phyloP scores from a whole-genome alignment of 1,140 invertebrate genomes.

The Pissodes strobi region DNA sequence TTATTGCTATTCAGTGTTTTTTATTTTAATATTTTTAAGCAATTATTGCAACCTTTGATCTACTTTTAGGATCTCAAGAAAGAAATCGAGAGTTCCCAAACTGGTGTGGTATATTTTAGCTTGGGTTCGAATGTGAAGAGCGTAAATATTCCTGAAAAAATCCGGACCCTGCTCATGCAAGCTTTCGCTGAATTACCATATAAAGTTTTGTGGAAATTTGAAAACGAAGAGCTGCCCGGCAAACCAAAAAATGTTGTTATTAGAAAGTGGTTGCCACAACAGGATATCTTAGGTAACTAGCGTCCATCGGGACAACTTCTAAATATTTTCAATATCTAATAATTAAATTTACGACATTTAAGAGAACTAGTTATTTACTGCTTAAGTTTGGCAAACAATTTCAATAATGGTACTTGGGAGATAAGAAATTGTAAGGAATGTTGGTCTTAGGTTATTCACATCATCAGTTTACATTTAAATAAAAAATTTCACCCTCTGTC shows the following conservation, averaged over 20 bases:
- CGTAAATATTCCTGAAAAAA: slow-evolving; percentile 51
- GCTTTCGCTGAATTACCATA: slow-evolving; percentile 58
- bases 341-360: too few species aligned
- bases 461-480: too few species aligned
- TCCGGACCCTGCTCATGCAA: slow-evolving; percentile 52
- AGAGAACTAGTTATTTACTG: too few species aligned
- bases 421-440: too few species aligned
- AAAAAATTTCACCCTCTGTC: too few species aligned
- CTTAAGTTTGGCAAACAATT: too few species aligned
- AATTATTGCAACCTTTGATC: background rate
- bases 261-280: too few species aligned
- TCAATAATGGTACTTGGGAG: too few species aligned
- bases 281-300: slow-evolving; percentile 71
- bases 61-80: slow-evolving; percentile 16
- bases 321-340: too few species aligned
- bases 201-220: slow-evolving; percentile 60
- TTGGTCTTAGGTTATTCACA: too few species aligned
- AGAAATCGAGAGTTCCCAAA: slow-evolving; percentile 44
- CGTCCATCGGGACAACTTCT: too few species aligned
- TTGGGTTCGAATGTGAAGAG: slow-evolving; percentile 59
- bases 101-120: slow-evolving; percentile 61
- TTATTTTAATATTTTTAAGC: background rate
- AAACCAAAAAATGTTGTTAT: slow-evolving; percentile 66
- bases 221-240: slow-evolving; percentile 58
- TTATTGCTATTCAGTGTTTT: too few species aligned